Conservation (phyloP, 1,140 invertebrate genomes). For the Amyelois transitella region DNA sequence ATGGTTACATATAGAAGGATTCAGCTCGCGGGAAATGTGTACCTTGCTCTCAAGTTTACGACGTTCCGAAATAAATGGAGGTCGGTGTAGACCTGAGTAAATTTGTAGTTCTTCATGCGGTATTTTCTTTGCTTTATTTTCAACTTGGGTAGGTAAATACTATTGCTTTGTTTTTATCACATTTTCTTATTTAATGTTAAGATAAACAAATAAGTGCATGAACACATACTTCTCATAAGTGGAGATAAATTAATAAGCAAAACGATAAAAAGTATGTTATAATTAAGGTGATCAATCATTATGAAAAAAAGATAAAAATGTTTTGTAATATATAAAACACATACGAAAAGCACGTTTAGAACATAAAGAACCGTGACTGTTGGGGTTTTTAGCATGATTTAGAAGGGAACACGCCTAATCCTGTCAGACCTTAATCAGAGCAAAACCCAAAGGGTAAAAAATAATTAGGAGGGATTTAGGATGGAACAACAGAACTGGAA, state of each 20-base stretch:
- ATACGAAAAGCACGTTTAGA: not conserved
- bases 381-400: conserved; percentile 7
- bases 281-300: not conserved
- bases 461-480: conserved; percentile 4
- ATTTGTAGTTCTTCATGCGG: no score
- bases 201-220: no score
- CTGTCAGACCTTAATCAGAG: conserved; percentile 31
- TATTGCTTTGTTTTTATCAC: no score
- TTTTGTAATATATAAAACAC: not conserved
- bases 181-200: no score
- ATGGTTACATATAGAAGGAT: not conserved
- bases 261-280: no score
- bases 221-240: no score
- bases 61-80: not conserved
- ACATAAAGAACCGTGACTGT: not conserved
- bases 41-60: not conserved
- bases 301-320: no score
- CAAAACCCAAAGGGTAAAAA: conserved; percentile 7
- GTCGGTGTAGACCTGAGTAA: no score
- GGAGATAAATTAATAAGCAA: no score
- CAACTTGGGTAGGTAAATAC: not conserved
- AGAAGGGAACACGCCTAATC: conserved; percentile 11
- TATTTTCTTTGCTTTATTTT: not conserved
- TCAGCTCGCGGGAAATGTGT: not conserved
- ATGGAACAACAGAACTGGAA: not conserved